Percentiles rank a stretch among this genome's conserved stretches.
phyloP scores from a whole-genome alignment of 2,797 vertebrate species.

The Sphaeramia orbicularis region DNA sequence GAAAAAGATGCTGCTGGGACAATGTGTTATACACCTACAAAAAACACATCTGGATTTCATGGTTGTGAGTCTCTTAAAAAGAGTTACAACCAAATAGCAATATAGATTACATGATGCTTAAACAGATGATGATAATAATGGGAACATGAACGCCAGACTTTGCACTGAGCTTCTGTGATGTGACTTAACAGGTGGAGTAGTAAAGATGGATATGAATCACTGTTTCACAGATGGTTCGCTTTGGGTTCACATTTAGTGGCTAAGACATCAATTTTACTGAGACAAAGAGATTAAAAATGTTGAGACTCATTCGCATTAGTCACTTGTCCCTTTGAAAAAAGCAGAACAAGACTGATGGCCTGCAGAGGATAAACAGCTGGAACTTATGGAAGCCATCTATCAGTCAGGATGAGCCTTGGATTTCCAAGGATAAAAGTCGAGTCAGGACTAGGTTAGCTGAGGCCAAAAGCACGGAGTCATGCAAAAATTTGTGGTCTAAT shows the following conservation, averaged over 20 bases:
- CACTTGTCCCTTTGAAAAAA: slow-evolving; percentile 61
- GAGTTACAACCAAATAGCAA: no score
- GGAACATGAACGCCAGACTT: not conserved
- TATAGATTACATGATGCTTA: not conserved
- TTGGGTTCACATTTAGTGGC: slow-evolving; percentile 56
- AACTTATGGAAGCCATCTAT: slow-evolving; percentile 70
- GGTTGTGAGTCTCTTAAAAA: no score
- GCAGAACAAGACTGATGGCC: slow-evolving; percentile 64
- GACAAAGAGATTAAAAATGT: slow-evolving; percentile 60
- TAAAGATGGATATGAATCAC: slow-evolving; percentile 59
- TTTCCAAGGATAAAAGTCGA: slow-evolving; percentile 50
- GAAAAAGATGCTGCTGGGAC: no score
- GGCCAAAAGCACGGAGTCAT: slow-evolving; percentile 38
- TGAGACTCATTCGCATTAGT: slow-evolving; percentile 73
- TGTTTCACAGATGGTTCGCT: slow-evolving; percentile 61
- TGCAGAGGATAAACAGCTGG: slow-evolving; percentile 73
- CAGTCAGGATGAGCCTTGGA: slow-evolving; percentile 65
- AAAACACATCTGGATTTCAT: no score
- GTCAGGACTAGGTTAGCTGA: slow-evolving; percentile 36
- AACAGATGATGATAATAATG: not conserved
- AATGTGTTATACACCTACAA: no score
- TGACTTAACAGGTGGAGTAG: slow-evolving; percentile 55
- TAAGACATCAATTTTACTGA: slow-evolving; percentile 64
- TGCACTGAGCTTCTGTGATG: slow-evolving; percentile 27
- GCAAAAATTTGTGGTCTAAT: slow-evolving; percentile 11